Percentiles rank a stretch among this genome's conserved stretches.
These are phyloP conservation scores for Vannuccia rotundouncinata DNA, from an alignment of 2,888 invertebrate genomes.

Conservation along the genomic window DNA sequence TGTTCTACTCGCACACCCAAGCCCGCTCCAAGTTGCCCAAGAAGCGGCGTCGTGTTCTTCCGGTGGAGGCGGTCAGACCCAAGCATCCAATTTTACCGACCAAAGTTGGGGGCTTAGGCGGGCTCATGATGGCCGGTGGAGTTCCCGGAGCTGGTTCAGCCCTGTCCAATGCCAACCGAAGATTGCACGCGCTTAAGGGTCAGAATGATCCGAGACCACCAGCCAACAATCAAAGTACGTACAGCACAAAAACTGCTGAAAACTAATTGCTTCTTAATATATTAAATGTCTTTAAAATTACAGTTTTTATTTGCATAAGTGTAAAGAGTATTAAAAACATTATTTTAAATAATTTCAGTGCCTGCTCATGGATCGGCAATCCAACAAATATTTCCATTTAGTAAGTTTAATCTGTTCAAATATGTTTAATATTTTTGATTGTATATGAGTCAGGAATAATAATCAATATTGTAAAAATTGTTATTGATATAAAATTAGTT, in stretches of 20 bases:
- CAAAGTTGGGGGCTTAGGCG: neutral
- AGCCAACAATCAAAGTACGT: neutral
- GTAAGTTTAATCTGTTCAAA: too few species aligned
- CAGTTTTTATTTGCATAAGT: too few species aligned
- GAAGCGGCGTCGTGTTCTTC: slow-evolving; percentile 76
- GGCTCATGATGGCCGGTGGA: neutral
- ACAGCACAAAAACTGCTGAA: too few species aligned
- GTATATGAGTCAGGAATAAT: too few species aligned
- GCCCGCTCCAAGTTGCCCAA: slow-evolving; percentile 91
- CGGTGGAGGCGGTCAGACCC: slow-evolving; percentile 74
- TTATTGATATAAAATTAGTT: too few species aligned
- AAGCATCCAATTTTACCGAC: slow-evolving; percentile 48
- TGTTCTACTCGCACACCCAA: slow-evolving; percentile 95
- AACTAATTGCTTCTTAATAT: too few species aligned
- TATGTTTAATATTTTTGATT: too few species aligned
- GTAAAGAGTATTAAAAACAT: too few species aligned
- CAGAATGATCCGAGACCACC: neutral
- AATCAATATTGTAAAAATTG: too few species aligned
- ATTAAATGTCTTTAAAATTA: too few species aligned
- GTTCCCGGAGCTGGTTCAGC: neutral
- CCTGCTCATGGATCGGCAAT: neutral
- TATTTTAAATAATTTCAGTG: neutral
- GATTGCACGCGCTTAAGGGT: neutral
- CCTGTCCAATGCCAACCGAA: neutral
- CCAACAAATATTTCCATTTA: neutral